A percentile compares a stretch with the other conserved stretches of the same genome.
Conservation (phyloP, 2,888 invertebrate genomes). For the Epinotia bilunana region DNA sequence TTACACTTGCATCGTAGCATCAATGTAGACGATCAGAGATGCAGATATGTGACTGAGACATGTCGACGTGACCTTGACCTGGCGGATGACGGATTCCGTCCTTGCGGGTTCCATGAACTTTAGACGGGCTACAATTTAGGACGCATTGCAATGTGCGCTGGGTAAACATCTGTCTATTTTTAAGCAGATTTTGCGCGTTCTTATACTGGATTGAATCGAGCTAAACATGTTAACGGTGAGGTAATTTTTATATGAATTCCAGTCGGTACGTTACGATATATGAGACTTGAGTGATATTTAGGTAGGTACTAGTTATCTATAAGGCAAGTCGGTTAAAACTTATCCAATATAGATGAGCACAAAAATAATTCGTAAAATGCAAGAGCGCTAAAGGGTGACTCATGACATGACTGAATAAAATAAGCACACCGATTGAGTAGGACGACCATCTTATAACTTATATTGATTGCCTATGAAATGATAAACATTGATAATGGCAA, state of each 20-base stretch:
- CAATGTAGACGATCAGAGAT: conserved; percentile 80
- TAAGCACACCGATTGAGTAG: conserved; percentile 1
- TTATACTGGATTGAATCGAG: neutral
- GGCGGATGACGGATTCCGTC: conserved; percentile 80
- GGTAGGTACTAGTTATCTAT: neutral
- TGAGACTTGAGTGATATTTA: neutral
- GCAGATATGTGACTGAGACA: conserved; percentile 77
- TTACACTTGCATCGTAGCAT: conserved; percentile 62
- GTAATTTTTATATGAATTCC: neutral
- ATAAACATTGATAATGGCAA: conserved; percentile 22
- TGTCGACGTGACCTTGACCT: conserved; percentile 77
- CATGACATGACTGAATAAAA: conserved; percentile 4
- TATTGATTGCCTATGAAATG: conserved; percentile 16
- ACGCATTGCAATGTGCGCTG: conserved; percentile 38
- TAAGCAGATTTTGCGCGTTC: neutral
- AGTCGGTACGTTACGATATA: neutral
- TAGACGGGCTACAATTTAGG: conserved; percentile 54
- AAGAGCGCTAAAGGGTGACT: conserved; percentile 9
- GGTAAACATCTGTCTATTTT: conserved; percentile 14
- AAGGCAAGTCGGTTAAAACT: too few relatives aligned
- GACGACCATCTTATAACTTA: conserved; percentile 7
- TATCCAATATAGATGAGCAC: neutral
- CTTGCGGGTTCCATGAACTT: conserved; percentile 78
- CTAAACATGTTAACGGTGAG: neutral
- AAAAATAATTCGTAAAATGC: conserved; percentile 3